Conservation (phyloP, 2,113 vertebrate species). For the Argyrosomus japonicus region DNA sequence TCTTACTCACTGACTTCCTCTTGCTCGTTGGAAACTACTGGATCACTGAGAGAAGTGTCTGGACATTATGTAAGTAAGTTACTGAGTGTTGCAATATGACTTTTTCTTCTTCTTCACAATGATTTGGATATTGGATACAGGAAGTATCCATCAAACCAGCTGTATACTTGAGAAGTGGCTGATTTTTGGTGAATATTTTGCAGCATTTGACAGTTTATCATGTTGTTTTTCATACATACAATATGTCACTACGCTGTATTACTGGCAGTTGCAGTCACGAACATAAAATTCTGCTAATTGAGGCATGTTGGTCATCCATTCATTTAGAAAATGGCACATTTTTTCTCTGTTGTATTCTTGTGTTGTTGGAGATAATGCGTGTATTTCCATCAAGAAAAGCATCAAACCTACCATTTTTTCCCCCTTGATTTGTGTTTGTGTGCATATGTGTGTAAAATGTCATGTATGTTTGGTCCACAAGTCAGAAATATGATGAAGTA, state of each 20-base stretch:
- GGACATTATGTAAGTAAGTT: conserved; percentile 38
- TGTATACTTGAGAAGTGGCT: not conserved
- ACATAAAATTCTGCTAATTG: not conserved
- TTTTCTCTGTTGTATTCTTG: conserved; percentile 21
- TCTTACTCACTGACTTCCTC: conserved; percentile 24
- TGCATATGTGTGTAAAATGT: conserved; percentile 29
- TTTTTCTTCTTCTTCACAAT: not conserved
- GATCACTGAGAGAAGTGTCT: conserved; percentile 46
- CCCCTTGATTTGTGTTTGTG: conserved; percentile 37
- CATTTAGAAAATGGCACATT: conserved; percentile 24
- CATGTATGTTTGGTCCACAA: not conserved
- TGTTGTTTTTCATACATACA: conserved; percentile 15
- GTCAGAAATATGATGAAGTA: not conserved
- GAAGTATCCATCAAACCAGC: conserved; percentile 11
- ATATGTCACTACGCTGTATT: conserved; percentile 1
- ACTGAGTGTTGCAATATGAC: conserved; percentile 23
- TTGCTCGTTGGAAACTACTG: conserved; percentile 44
- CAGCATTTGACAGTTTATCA: conserved; percentile 15
- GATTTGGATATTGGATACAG: conserved; percentile 15
- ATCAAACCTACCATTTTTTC: conserved; percentile 7
- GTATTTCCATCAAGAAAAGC: conserved; percentile 34
- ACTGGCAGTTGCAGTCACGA: not conserved
- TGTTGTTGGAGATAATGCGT: conserved; percentile 23
- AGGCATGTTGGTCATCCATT: conserved; percentile 41
- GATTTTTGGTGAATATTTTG: not conserved